Conservation (phyloP, 2,888 invertebrate species). For the Achlya flavicornis region DNA sequence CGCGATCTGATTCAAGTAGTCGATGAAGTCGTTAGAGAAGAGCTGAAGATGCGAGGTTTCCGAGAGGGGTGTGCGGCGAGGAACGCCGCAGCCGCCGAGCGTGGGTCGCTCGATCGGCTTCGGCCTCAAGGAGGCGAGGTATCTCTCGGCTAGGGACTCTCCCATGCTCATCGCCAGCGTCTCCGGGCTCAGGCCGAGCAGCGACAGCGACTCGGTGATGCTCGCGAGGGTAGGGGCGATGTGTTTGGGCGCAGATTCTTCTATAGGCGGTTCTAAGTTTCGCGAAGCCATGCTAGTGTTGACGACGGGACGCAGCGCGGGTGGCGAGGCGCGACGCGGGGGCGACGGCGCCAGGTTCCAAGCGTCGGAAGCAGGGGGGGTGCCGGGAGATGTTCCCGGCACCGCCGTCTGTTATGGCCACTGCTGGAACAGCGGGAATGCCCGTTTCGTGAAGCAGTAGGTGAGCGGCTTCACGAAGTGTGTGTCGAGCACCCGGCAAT, state of each 20-base stretch:
- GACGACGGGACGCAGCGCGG: slow-evolving; percentile 75
- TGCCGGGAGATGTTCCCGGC: slow-evolving; percentile 85
- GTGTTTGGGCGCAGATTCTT: slow-evolving; percentile 57
- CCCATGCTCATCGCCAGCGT: slow-evolving; percentile 74
- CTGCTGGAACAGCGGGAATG: slow-evolving; percentile 87
- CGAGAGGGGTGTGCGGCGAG: slow-evolving; percentile 51
- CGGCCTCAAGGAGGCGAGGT: slow-evolving; percentile 70
- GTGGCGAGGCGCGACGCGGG: slow-evolving; percentile 73
- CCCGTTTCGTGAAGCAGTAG: slow-evolving; percentile 92
- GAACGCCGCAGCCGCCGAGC: slow-evolving; percentile 56
- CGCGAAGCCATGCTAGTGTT: slow-evolving; percentile 80
- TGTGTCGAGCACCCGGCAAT: slow-evolving; percentile 94
- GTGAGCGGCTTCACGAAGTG: slow-evolving; percentile 97
- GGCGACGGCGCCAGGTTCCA: slow-evolving; percentile 72
- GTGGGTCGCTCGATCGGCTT: slow-evolving; percentile 58
- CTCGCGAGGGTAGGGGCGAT: slow-evolving; percentile 64
- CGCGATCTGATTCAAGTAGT: slow-evolving; percentile 85
- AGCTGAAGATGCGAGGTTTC: slow-evolving; percentile 80
- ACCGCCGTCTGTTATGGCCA: slow-evolving; percentile 95
- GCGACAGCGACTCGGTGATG: slow-evolving; percentile 74
- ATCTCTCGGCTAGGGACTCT: slow-evolving; percentile 76
- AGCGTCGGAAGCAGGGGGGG: slow-evolving; percentile 66
- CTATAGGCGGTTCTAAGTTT: slow-evolving; percentile 49
- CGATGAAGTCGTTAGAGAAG: slow-evolving; percentile 85
- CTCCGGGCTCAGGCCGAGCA: slow-evolving; percentile 74